Evolutionary conservation across 1,140 invertebrate genomes (phyloP).

Genomic region (Amyelois transitella): DNA sequence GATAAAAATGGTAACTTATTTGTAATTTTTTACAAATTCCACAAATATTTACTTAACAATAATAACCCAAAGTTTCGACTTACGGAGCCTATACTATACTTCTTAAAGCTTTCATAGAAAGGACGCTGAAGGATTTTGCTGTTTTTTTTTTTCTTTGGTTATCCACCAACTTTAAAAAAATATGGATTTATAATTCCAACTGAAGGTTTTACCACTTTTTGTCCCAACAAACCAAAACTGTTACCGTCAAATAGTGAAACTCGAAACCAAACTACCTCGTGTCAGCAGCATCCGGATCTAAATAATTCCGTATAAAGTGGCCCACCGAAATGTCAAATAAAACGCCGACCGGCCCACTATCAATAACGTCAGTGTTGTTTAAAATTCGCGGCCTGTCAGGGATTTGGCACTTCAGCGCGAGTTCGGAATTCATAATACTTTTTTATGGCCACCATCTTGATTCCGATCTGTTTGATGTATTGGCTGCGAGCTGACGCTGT

Average conservation of each 20-base stretch:
- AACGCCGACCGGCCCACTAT: slow-evolving; percentile 35
- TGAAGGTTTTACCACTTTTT: too few relatives aligned
- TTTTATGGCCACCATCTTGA: slow-evolving; percentile 32
- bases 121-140: too few relatives aligned
- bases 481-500: neutral
- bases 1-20: too few relatives aligned
- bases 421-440: slow-evolving; percentile 57
- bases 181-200: too few relatives aligned
- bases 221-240: too few relatives aligned
- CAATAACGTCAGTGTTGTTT: slow-evolving; percentile 53
- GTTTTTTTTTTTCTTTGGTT: too few relatives aligned
- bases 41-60: too few relatives aligned
- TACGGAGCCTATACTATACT: too few relatives aligned
- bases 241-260: slow-evolving; percentile 11
- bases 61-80: too few relatives aligned
- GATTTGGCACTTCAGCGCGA: slow-evolving; percentile 60
- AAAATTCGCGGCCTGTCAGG: slow-evolving; percentile 53
- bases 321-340: slow-evolving; percentile 30
- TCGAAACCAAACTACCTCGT: neutral
- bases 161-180: too few relatives aligned
- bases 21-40: too few relatives aligned
- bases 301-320: slow-evolving; percentile 12
- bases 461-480: slow-evolving; percentile 26
- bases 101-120: too few relatives aligned
- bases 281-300: neutral